Conservation (phyloP, 2,113 vertebrate genomes). For the Benitochromis conjunctus region DNA sequence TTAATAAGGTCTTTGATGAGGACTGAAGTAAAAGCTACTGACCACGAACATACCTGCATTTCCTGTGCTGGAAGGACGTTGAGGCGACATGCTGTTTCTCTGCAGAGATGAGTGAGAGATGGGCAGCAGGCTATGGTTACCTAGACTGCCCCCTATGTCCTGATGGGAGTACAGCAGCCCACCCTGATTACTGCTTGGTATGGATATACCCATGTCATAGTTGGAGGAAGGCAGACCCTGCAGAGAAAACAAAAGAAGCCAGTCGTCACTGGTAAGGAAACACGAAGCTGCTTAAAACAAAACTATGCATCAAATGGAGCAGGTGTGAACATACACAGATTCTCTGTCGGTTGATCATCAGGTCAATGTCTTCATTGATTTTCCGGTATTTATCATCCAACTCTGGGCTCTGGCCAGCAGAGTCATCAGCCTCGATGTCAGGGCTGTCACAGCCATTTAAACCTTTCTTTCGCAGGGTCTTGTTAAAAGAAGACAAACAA, state of each 20-base stretch:
- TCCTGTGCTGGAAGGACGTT: conserved; percentile 85
- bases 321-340: conserved; percentile 86
- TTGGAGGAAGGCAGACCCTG: conserved; percentile 90
- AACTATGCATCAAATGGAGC: background rate
- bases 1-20: background rate
- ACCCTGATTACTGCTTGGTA: conserved; percentile 83
- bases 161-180: conserved; percentile 90
- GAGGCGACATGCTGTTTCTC: conserved; percentile 93
- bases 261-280: background rate
- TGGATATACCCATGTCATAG: conserved; percentile 92
- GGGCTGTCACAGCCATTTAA: conserved; percentile 98
- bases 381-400: conserved; percentile 97
- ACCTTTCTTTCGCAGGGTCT: conserved; percentile 98
- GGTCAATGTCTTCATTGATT: conserved; percentile 98
- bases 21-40: background rate
- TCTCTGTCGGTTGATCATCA: conserved; percentile 98
- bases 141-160: conserved; percentile 75
- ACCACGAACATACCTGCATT: conserved; percentile 78
- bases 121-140: conserved; percentile 87
- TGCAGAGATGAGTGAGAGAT: conserved; percentile 88
- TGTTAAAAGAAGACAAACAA: background rate
- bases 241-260: background rate
- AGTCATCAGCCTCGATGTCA: conserved; percentile 96
- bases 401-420: conserved; percentile 96
- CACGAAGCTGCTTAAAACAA: background rate